phyloP scores from a whole-genome alignment of 2,797 vertebrate genomes.

The Graptemys geographica region DNA sequence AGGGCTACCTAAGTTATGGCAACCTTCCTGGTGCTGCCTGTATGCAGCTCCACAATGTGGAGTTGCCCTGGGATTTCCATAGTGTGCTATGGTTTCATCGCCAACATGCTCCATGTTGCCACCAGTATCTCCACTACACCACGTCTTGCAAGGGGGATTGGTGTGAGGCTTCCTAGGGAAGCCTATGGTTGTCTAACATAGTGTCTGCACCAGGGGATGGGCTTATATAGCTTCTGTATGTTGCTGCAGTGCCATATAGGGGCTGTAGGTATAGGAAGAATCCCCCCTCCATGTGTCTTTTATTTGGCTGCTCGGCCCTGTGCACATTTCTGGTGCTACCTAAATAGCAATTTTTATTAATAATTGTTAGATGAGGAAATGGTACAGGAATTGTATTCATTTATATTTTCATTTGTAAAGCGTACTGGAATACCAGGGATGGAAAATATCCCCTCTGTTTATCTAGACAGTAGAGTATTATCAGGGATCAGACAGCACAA shows the following conservation, averaged over 20 bases:
- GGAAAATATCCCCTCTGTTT: not conserved
- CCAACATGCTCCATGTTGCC: no score
- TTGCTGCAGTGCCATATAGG: no score
- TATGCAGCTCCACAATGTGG: no score
- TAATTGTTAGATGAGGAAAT: not conserved
- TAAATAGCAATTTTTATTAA: not conserved
- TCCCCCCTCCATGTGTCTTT: not conserved
- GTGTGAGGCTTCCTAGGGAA: no score
- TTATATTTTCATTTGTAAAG: not conserved
- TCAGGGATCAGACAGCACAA: not conserved
- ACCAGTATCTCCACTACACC: no score
- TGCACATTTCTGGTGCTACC: not conserved
- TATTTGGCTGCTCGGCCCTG: not conserved
- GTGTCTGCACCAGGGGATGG: not conserved
- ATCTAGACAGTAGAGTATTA: not conserved
- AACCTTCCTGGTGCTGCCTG: no score
- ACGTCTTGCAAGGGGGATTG: no score
- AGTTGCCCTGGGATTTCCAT: no score
- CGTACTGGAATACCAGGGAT: not conserved
- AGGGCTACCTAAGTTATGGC: no score
- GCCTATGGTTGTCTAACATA: not conserved
- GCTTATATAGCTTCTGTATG: not conserved
- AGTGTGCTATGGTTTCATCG: no score
- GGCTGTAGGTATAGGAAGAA: no score
- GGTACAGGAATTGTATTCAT: not conserved